Conservation (phyloP, 2,888 invertebrate species). For the Pinctada fucata region DNA sequence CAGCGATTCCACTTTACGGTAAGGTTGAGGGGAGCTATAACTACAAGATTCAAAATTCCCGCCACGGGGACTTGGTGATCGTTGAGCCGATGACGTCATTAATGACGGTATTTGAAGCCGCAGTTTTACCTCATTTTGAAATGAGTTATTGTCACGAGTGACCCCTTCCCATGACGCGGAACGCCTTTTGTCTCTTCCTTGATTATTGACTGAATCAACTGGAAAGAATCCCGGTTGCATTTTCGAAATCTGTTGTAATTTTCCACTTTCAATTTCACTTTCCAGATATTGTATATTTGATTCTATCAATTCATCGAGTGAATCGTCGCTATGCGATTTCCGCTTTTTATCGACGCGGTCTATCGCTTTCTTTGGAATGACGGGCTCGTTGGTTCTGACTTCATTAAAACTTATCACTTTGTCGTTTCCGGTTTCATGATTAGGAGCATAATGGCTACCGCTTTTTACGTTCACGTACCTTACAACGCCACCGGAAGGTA, state of each 20-base stretch:
- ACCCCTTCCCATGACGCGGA: slow-evolving; percentile 32
- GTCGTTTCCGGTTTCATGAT: slow-evolving; percentile 12
- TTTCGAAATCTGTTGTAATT: slow-evolving; percentile 41
- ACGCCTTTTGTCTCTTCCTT: slow-evolving; percentile 22
- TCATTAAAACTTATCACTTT: slow-evolving; percentile 47
- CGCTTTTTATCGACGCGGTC: slow-evolving; percentile 50
- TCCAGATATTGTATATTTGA: slow-evolving; percentile 71
- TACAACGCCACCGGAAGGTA: neutral
- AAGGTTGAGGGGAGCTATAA: neutral
- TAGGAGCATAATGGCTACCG: neutral
- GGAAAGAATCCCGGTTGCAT: slow-evolving; percentile 29
- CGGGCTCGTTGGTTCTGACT: slow-evolving; percentile 49
- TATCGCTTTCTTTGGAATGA: slow-evolving; percentile 49
- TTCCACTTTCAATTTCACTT: slow-evolving; percentile 63
- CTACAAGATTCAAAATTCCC: too few species aligned
- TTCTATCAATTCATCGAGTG: slow-evolving; percentile 69
- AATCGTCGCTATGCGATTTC: slow-evolving; percentile 63
- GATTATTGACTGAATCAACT: slow-evolving; percentile 17
- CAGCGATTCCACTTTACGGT: neutral
- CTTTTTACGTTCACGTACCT: neutral
- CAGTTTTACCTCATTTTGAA: slow-evolving; percentile 40
- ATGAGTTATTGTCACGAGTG: slow-evolving; percentile 19
- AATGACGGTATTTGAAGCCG: slow-evolving; percentile 37
- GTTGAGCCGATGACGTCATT: neutral
- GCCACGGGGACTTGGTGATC: neutral